phyloP scores from a whole-genome alignment of 2,113 vertebrate species.

The Heliornis fulica region DNA sequence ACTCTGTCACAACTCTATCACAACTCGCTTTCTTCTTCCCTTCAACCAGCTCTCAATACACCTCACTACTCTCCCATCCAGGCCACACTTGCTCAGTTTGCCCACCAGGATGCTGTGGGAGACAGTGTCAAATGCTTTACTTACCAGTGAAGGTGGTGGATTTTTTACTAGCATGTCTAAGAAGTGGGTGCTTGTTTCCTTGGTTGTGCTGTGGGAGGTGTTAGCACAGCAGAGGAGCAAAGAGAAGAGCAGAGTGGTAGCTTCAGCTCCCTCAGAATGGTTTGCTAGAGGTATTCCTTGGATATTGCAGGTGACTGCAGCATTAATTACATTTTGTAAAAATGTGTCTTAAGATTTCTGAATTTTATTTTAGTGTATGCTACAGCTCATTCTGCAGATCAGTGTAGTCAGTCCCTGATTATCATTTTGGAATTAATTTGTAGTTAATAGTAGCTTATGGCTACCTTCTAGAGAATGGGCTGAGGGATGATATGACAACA shows the following conservation, averaged over 20 bases:
- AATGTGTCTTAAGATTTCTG: neutral
- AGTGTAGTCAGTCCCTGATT: neutral
- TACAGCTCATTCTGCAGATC: neutral
- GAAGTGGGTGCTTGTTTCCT: neutral
- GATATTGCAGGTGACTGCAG: neutral
- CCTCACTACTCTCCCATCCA: too few species aligned
- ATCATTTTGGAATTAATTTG: neutral
- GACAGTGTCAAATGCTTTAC: too few species aligned
- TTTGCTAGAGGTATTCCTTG: neutral
- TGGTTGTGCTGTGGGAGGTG: slow-evolving; percentile 23
- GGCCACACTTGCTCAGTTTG: too few species aligned
- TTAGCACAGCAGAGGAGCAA: neutral
- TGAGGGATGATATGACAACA: neutral
- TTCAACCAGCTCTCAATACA: too few species aligned
- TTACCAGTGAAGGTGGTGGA: neutral
- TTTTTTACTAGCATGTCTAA: neutral
- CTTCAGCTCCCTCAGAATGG: neutral
- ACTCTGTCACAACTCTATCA: too few species aligned
- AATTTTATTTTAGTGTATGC: accelerated
- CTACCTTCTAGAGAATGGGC: neutral
- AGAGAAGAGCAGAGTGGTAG: neutral
- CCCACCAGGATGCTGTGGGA: too few species aligned
- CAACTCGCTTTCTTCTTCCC: too few species aligned
- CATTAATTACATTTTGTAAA: neutral
- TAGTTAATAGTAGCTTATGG: neutral